phyloP scores from a whole-genome alignment of 2,113 vertebrate species.

The Gallinago jamesoni region DNA sequence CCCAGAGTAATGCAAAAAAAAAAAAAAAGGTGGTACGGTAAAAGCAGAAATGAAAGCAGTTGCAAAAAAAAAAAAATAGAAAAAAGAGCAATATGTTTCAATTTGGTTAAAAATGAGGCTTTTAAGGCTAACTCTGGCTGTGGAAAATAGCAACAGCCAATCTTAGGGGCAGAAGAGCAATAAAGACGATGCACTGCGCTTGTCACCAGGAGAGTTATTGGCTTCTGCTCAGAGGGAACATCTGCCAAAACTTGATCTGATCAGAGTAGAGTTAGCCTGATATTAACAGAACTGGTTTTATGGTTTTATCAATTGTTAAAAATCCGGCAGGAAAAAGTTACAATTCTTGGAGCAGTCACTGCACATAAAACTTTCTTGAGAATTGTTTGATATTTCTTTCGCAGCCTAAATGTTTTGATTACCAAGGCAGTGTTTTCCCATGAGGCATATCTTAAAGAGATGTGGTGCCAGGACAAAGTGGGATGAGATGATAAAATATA shows the following conservation, averaged over 20 bases:
- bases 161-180: not conserved
- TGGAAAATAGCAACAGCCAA: not conserved
- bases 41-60: constrained; percentile 38
- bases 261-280: not conserved
- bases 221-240: not conserved
- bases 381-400: constrained; percentile 20
- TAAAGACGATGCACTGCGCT: not conserved
- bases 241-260: not conserved
- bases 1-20: not conserved
- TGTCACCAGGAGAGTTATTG: not conserved
- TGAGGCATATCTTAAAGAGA: constrained; percentile 43
- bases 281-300: no score
- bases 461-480: constrained; percentile 48
- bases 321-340: not conserved
- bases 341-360: not conserved
- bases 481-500: constrained; percentile 64
- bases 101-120: not conserved
- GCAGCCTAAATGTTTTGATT: constrained; percentile 60
- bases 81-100: not conserved
- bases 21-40: not conserved
- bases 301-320: not conserved
- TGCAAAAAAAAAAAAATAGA: not conserved
- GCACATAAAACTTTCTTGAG: not conserved
- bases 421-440: constrained; percentile 47
- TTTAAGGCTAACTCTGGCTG: not conserved